These are phyloP conservation scores for Onychorhynchus coronatus DNA, from an alignment of 2,113 vertebrate genomes.

Conservation along the genomic window DNA sequence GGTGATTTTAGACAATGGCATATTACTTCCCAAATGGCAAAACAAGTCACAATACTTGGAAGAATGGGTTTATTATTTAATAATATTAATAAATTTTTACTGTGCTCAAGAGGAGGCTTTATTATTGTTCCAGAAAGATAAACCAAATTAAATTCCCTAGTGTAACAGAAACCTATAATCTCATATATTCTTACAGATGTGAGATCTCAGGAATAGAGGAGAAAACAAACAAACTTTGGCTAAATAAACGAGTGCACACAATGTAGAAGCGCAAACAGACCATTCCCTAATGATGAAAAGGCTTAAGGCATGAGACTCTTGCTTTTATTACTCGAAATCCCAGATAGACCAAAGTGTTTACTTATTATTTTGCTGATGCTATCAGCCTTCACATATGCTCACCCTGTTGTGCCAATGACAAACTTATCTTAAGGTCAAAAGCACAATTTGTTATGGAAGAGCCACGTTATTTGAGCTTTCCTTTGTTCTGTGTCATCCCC, in stretches of 20 bases:
- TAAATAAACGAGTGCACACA: neutral
- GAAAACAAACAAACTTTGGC: conserved; percentile 6
- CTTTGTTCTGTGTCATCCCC: neutral
- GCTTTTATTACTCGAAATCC: neutral
- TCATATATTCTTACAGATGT: neutral
- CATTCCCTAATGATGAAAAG: neutral
- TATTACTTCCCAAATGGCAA: neutral
- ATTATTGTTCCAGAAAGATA: neutral
- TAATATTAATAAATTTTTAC: neutral
- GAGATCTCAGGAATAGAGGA: neutral
- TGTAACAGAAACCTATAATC: neutral
- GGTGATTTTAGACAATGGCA: neutral
- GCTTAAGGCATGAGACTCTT: neutral
- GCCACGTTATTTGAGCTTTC: neutral
- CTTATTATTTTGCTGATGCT: neutral
- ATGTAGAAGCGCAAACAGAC: neutral
- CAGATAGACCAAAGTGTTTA: neutral
- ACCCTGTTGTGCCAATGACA: neutral
- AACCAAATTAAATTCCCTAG: neutral
- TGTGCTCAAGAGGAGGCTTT: neutral
- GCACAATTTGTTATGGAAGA: neutral
- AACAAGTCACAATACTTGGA: neutral
- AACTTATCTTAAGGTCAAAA: neutral
- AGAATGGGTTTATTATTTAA: neutral
- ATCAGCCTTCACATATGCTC: neutral